phyloP scores from a whole-genome alignment of 2,113 vertebrate genomes.

The Hyperoodon ampullatus region DNA sequence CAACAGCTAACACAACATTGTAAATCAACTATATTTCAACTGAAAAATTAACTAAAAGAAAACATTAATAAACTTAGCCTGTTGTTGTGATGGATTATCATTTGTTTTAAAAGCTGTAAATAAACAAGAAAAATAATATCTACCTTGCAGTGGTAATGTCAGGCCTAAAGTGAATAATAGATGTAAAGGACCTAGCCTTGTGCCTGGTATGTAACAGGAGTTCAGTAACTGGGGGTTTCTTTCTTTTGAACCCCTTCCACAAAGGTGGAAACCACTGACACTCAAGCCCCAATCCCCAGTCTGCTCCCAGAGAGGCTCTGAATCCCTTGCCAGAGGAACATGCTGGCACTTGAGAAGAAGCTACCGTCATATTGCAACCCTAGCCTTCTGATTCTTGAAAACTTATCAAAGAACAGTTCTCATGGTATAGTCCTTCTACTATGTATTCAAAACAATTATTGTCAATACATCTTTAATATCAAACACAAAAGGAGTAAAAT shows the following conservation, averaged over 20 bases:
- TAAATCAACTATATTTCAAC: neutral
- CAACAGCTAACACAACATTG: neutral
- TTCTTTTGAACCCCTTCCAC: neutral
- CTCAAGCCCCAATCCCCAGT: neutral
- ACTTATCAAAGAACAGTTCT: neutral
- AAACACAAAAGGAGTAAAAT: constrained; percentile 69
- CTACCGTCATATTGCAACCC: neutral
- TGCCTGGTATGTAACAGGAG: neutral
- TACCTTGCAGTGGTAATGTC: neutral
- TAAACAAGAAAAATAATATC: neutral
- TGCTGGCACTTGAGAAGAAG: neutral
- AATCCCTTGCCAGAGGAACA: neutral
- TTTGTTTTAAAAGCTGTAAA: neutral
- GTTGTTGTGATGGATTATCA: neutral
- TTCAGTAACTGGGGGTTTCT: neutral
- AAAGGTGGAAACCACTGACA: neutral
- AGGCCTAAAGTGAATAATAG: neutral
- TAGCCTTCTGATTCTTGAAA: neutral
- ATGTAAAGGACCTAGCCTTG: neutral
- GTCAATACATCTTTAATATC: constrained; percentile 62
- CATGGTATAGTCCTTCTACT: neutral
- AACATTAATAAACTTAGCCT: neutral
- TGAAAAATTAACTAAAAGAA: neutral
- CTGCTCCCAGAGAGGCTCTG: neutral
- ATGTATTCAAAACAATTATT: neutral